These are phyloP conservation scores for Danio rerio DNA, from an alignment of 2,113 vertebrate species.

Conservation along the genomic window GRCz12tu NC_133186.1:8559001-8559500, in stretches of 20 bases:
- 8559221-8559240: background rate
- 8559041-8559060: too few species aligned
- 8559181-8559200: background rate
- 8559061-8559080: background rate
- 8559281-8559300: background rate
- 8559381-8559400: slow-evolving; percentile 15
- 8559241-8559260: background rate
- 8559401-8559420: slow-evolving; percentile 35
- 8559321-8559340: background rate
- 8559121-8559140: background rate
- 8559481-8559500: slow-evolving; percentile 16
- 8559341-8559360: background rate
- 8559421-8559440: slow-evolving; percentile 48
- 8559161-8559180: background rate
- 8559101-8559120: background rate
- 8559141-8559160: background rate
- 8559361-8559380: slow-evolving; percentile 6
- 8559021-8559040: too few species aligned
- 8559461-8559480: slow-evolving; percentile 24
- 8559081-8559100: background rate
- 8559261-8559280: too few species aligned
- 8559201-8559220: background rate
- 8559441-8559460: slow-evolving; percentile 2
- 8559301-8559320: background rate
- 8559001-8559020: too few species aligned